phyloP scores from a whole-genome alignment of 1,140 invertebrate genomes.

The Trichonephila clavata region DNA sequence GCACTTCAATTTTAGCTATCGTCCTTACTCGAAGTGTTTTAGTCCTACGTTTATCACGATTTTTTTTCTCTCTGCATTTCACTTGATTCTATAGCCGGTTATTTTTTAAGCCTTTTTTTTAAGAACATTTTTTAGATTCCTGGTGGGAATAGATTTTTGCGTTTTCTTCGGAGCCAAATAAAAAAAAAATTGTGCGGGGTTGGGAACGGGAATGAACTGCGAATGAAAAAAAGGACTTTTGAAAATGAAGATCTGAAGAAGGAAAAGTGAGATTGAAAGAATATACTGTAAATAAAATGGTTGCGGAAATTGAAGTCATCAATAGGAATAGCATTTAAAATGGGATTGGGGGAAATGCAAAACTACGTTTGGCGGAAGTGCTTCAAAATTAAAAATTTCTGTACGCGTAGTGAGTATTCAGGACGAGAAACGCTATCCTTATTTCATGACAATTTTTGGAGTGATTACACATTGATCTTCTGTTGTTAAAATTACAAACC shows the following conservation, averaged over 20 bases:
- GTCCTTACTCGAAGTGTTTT: slow-evolving; percentile 64
- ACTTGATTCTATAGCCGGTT: slow-evolving; percentile 18
- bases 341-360: slow-evolving; percentile 47
- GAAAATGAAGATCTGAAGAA: slow-evolving; percentile 43
- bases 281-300: slow-evolving; percentile 74
- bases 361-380: background rate
- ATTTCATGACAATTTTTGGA: too few relatives aligned
- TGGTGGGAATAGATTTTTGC: slow-evolving; percentile 59
- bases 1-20: slow-evolving; percentile 74
- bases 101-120: slow-evolving; percentile 41
- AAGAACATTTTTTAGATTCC: slow-evolving; percentile 27
- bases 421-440: too few relatives aligned
- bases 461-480: too few relatives aligned
- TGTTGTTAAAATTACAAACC: too few relatives aligned
- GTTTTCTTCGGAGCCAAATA: slow-evolving; percentile 5
- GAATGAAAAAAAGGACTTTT: slow-evolving; percentile 20
- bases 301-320: slow-evolving; percentile 62
- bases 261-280: background rate
- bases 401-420: too few relatives aligned
- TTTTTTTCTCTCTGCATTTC: background rate
- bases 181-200: slow-evolving; percentile 24
- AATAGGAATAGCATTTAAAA: slow-evolving; percentile 74
- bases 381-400: background rate
- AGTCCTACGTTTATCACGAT: slow-evolving; percentile 58
- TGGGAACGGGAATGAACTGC: slow-evolving; percentile 37